These are phyloP conservation scores for Metopia argyrocephala DNA, from an alignment of 2,888 invertebrate species.

Conservation along the genomic window DNA sequence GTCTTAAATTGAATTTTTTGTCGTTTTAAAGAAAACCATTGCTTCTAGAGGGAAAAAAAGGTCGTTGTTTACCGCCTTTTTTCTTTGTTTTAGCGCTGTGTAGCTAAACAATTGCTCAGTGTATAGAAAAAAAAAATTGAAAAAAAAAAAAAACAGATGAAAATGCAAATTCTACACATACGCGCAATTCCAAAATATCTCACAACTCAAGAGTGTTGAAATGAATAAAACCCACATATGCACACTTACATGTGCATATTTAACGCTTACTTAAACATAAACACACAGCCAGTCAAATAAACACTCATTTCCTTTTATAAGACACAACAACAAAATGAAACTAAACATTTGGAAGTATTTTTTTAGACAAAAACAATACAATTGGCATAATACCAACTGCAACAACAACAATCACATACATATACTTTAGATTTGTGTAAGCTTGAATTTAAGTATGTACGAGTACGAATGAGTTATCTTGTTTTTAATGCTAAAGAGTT, in stretches of 20 bases:
- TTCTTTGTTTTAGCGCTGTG: no score
- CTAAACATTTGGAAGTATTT: conserved; percentile 15
- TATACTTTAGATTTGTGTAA: neutral
- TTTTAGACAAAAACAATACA: conserved; percentile 2
- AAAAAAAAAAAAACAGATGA: no score
- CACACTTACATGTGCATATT: neutral
- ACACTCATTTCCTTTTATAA: neutral
- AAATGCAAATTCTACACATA: conserved; percentile 17
- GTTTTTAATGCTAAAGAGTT: conserved; percentile 15
- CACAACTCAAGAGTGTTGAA: neutral
- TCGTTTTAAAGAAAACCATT: no score
- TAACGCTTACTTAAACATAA: conserved; percentile 4
- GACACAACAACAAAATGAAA: neutral
- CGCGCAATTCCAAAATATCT: neutral
- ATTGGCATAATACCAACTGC: no score
- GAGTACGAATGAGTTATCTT: neutral
- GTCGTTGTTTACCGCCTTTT: no score
- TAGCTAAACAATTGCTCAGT: no score
- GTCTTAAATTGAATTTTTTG: no score
- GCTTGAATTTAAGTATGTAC: neutral
- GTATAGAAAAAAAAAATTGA: no score
- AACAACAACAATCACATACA: no score
- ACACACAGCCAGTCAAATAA: neutral
- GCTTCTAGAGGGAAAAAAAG: no score
- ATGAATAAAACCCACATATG: conserved; percentile 12